Base-by-base conservation (phyloP, 2,888 invertebrate species). In the Cryptophagus acutangulus region DNA sequence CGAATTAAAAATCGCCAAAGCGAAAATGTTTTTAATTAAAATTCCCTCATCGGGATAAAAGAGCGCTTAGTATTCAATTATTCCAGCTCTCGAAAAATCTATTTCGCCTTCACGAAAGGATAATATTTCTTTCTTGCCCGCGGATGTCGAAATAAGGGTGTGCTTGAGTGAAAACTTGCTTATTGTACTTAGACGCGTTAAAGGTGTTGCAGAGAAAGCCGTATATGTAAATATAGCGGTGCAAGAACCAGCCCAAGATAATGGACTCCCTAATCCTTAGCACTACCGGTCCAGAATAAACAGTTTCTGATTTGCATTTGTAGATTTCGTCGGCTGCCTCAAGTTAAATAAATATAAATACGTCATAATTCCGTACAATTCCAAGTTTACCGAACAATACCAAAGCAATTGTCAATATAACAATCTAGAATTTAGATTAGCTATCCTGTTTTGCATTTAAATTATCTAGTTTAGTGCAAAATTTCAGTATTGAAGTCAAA, bases 181-280 rank as follows among this genome's bases (percentile, higher is more conserved):
- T 45, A 48, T 42, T 46, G 48, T 51, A 48, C 45, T 49, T 31
- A n/a, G 41, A 48, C 43, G 38, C 45, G 40, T 46, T 46, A 43
- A 48, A 52, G 52, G 48, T 50, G 49, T 48, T 43, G 40, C 33
- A 36, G 33, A 49, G 45, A 4, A 31, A 46, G 49, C 48, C 25
- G 15, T 26, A 52, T 58, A 59, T 59, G 58, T 56, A 59, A 59
- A 59, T 57, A 52, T 48, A 48, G 57, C 47, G 57, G 55, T 55
- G 51, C 54, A 57, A 57, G 58, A 31, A 31, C 49, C 51, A 57
- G 54, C 55, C 49, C 48, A 50, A 58, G 58, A 61, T 58, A 61
- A 61, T 61, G 61, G 59, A 59, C 57, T 59, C 55, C 58, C 52
- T 59, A 61, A 59, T 57, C 59, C 59, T 46, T 45, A 46, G 53